Evolutionary conservation across 2,113 vertebrate species (phyloP), one percentile per base, ranked within the genome.

Genomic region (Pangasianodon gigas): DNA sequence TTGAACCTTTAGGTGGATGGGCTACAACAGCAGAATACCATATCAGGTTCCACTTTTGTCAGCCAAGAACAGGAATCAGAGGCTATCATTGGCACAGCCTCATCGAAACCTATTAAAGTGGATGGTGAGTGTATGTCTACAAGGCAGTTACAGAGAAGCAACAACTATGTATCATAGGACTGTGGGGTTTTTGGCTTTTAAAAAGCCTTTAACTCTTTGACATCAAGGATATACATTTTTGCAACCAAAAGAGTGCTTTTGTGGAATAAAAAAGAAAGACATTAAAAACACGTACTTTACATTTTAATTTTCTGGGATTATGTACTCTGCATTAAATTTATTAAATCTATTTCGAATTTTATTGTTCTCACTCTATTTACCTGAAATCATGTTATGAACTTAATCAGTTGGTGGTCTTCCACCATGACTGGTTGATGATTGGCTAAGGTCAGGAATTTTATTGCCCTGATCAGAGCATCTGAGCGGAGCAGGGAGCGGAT

Each of bases 301-400:
- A 69, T 32, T 69, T 32, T 0, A 5, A 32, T 69, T 69, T n/a
- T 69, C 11, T 69, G n/a, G 65, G n/a, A 32, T 69, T 69, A 94
- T 93, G 92, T 93, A 85, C 88, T 65, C 87, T 19, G 24, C 91
- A 84, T 94, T 92, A 94, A 93, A 95, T 95, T 95, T 95, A 95
- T 93, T 1, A 51, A 51, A 89, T 90, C 90, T 91, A 90, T 93
- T 94, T 92, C 0, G 26, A 69, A 10, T n/a, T 69, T 32, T 69
- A 32, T 69, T 69, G 65, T 67, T 67, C 29, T 67, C 65, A 67
- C 65, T 67, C 29, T 82, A 90, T 44, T 87, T 26, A 87, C 92
- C 95, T 92, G 58, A 93, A 95, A 95, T 95, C 92, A 91, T 94
- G 94, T 95, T 95, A 95, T 92, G 93, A 95, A 95, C 93, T 94